A percentile compares a stretch with the other conserved stretches of the same genome.
These are phyloP conservation scores for Spodoptera frugiperda DNA, from an alignment of 1,140 invertebrate species.

Conservation along the genomic window DNA sequence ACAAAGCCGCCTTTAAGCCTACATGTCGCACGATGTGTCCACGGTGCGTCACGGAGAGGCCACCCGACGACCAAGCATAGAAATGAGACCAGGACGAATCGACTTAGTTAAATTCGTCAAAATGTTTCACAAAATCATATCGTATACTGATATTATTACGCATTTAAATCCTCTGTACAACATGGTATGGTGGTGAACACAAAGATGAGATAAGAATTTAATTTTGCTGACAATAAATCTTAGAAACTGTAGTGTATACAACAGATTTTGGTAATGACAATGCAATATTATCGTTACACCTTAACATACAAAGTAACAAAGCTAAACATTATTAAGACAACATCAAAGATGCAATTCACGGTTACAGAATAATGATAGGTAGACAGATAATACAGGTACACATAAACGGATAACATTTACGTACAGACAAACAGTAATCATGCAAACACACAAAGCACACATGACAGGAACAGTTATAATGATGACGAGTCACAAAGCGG, in stretches of 20 bases:
- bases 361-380: conserved; percentile 13
- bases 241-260: too few species aligned
- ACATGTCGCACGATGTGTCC: conserved; percentile 68
- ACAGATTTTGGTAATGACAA: too few species aligned
- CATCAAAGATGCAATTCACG: conserved; percentile 23
- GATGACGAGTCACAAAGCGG: conserved; percentile 13
- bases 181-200: not conserved
- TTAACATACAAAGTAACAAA: not conserved
- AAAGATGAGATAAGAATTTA: not conserved
- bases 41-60: conserved; percentile 63
- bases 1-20: conserved; percentile 86
- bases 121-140: not conserved
- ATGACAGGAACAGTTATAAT: conserved; percentile 28
- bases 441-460: conserved; percentile 38
- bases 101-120: conserved; percentile 45
- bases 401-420: not conserved
- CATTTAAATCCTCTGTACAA: conserved; percentile 41
- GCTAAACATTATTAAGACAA: not conserved
- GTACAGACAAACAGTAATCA: conserved; percentile 19
- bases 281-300: not conserved
- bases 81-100: conserved; percentile 79
- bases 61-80: conserved; percentile 81
- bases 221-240: not conserved
- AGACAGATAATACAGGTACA: conserved; percentile 14
- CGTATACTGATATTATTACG: not conserved